phyloP scores from a whole-genome alignment of 1,140 invertebrate species.

The Catajapyx aquilonaris region DNA sequence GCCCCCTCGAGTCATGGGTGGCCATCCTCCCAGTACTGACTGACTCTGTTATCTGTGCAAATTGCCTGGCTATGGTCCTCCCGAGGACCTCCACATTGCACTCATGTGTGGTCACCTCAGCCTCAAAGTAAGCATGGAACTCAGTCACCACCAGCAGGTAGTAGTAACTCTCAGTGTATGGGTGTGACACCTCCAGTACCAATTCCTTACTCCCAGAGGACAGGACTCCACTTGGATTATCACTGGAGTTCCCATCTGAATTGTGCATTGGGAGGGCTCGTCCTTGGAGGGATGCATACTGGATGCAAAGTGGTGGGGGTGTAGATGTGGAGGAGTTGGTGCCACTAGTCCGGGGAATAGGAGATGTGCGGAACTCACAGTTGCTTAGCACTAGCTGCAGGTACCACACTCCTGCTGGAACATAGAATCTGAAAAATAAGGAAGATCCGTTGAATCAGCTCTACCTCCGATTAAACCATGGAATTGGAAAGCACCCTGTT shows the following conservation, averaged over 20 bases:
- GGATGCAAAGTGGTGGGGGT: slow-evolving; percentile 18
- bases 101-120: slow-evolving; percentile 19
- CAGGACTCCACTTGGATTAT: too few species aligned
- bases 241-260: too few species aligned
- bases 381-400: slow-evolving; percentile 24
- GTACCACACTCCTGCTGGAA: slow-evolving; percentile 25
- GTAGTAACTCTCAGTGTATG: slow-evolving; percentile 29
- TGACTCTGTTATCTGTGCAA: slow-evolving; percentile 9
- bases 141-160: slow-evolving; percentile 27
- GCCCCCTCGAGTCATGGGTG: too few species aligned
- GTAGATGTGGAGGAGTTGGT: too few species aligned
- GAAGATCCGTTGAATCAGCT: too few species aligned
- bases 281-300: slow-evolving; percentile 20
- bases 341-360: slow-evolving; percentile 11
- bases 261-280: slow-evolving; percentile 22
- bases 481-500: too few species aligned
- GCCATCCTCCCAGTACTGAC: too few species aligned
- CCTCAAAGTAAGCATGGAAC: slow-evolving; percentile 22
- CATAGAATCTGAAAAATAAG: slow-evolving; percentile 24
- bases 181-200: slow-evolving; percentile 23
- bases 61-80: slow-evolving; percentile 12
- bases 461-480: too few species aligned
- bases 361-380: slow-evolving; percentile 20
- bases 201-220: too few species aligned
- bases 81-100: slow-evolving; percentile 11